Evolutionary conservation across 2,113 vertebrate species (phyloP).

Genomic region (Dasypus novemcinctus): DNA sequence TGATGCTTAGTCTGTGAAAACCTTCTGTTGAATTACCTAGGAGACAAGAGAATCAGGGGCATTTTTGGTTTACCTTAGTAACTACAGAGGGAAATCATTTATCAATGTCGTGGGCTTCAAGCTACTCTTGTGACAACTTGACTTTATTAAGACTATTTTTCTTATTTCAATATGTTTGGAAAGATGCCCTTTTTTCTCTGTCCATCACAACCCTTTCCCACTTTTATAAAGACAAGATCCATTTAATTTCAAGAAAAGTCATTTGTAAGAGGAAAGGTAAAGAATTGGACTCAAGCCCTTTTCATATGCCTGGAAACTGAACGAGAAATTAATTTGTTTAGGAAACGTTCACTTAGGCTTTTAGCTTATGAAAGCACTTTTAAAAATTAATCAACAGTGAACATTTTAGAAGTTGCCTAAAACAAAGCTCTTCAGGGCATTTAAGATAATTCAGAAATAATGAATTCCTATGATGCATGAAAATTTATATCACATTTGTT

Average conservation of each 20-base stretch:
- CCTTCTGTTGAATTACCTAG: neutral
- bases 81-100: constrained; percentile 10
- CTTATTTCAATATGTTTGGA: neutral
- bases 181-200: neutral
- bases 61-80: constrained; percentile 45
- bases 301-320: neutral
- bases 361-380: constrained; percentile 17
- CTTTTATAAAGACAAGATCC: neutral
- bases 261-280: neutral
- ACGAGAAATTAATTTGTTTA: neutral
- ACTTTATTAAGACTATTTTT: neutral
- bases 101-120: neutral
- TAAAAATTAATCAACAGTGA: constrained; percentile 36
- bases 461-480: neutral
- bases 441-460: neutral
- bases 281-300: neutral
- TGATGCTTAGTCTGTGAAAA: constrained; percentile 13
- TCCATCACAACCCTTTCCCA: neutral
- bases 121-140: neutral
- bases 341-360: neutral
- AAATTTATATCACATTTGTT: neutral
- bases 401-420: neutral
- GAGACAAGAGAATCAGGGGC: neutral
- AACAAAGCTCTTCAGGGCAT: neutral
- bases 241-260: neutral